Base-by-base conservation (phyloP, 2,888 invertebrate species). In the Limenitis camilla region DNA sequence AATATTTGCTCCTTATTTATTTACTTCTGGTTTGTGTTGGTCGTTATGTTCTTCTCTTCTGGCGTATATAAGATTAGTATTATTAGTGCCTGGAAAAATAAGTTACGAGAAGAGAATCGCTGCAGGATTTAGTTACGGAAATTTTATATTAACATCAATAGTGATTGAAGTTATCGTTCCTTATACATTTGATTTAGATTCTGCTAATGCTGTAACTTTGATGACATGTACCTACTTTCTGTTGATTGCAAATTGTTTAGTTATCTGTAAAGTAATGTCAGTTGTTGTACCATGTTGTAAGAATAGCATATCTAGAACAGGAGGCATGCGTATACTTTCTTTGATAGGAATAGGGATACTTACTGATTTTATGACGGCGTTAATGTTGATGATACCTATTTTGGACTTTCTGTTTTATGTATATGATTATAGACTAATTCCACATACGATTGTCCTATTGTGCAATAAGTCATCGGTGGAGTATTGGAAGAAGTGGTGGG, bases 381-480 rank as follows among this genome's bases (percentile, higher is more conserved):
- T 55, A 1, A 6, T 46, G 8, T 6, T 48, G 7, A 2, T 49
- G 5, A 8, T 29, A 2, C 6, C 19, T 3, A 7, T 36, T 7
- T n/a, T 50, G 4, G 27, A 30, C 1, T n/a, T 35, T 1, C 35
- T 50, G 5, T 28, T 38, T 6, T 40, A 43, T 4, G 28, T 10
- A 10, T 55, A 51, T 40, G 30, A 56, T 6, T 51, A 36, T 32
- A 58, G 62, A 38, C 30, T 61, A 11, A 40, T 59, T 5, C 40
- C 46, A 0, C 59, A 56, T 47, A 39, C 59, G 9, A 10, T 55
- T n/a, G 41, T 62, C 1, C 32, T 62, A 6, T 19, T 62, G 6
- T 52, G 61, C 7, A 64, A 63, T 35, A 56, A 52, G 49, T 54
- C 42, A 5, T 64, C 64, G 6, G 55, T 63, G 32, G 41, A 58